A percentile compares a stretch with the other conserved stretches of the same genome.
Evolutionary conservation across 2,888 invertebrate species (phyloP).

Genomic region (Noctua janthe): DNA sequence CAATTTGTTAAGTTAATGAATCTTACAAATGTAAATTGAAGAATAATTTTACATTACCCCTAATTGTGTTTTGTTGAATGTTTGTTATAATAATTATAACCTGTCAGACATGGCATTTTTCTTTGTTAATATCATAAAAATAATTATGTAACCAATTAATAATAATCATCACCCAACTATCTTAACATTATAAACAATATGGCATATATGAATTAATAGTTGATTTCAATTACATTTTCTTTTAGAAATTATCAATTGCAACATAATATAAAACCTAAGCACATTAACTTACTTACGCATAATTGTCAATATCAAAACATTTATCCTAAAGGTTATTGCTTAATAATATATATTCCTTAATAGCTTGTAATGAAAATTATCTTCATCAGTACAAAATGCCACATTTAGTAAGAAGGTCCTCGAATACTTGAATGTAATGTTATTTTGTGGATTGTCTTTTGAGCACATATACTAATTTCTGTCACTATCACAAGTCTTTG

Average conservation of each 20-base stretch:
- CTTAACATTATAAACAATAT: constrained; percentile 90
- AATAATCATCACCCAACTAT: constrained; percentile 84
- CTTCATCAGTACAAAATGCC: constrained; percentile 90
- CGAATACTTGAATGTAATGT: constrained; percentile 82
- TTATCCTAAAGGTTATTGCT: constrained; percentile 90
- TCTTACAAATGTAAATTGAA: constrained; percentile 75
- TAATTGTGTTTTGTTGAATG: constrained; percentile 77
- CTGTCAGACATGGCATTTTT: constrained; percentile 82
- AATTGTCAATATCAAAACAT: constrained; percentile 90
- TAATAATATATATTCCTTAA: constrained; percentile 87
- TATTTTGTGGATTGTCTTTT: constrained; percentile 89
- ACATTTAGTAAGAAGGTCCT: constrained; percentile 83
- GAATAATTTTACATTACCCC: constrained; percentile 81
- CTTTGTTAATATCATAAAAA: constrained; percentile 74
- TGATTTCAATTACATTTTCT: constrained; percentile 87
- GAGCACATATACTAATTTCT: constrained; percentile 87
- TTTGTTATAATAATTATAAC: constrained; percentile 78
- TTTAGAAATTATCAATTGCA: constrained; percentile 89
- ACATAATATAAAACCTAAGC: constrained; percentile 88
- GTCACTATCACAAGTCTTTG: constrained; percentile 89
- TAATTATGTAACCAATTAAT: constrained; percentile 81
- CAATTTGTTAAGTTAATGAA: constrained; percentile 80
- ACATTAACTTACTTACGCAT: constrained; percentile 88
- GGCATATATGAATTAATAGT: constrained; percentile 89
- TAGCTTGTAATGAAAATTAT: constrained; percentile 87